Evolutionary conservation across 2,797 vertebrate species (phyloP), one percentile per base, ranked within the genome.

Genomic region (Sebastiscus albofasciatus): DNA sequence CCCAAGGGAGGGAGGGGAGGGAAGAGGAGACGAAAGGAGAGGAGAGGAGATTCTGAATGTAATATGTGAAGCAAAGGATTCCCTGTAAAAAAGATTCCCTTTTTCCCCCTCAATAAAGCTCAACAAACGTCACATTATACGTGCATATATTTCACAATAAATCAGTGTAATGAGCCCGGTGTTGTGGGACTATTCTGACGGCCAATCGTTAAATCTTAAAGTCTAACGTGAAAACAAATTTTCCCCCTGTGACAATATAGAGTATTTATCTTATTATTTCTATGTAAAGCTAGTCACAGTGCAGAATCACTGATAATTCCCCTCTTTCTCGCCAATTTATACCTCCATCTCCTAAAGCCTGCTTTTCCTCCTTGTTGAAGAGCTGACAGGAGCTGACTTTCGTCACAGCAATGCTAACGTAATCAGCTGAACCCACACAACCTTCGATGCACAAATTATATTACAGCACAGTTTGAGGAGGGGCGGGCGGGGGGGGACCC

Each of bases 361-460:
- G 66, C 34, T 87, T 77, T 56, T 81, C 81, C 74, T 77, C 77
- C 87, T 90, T 71, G 74, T 90, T 82, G 82, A 91, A 88, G 89
- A 94, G 82, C 81, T 77, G 81, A 88, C 90, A 89, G 92, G 80
- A 59, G 83, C 85, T 87, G 73, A 91, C 49, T 92, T 79, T 88
- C 76, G 83, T 90, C 87, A 91, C 86, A 75, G 81, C 82, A 88
- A 70, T 64, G 79, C 80, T 92, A 95, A 94, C 81, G 76, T 85
- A 91, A 93, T 93, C 88, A 82, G 82, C 61, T 92, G 91, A 93
- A 94, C 91, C 92, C 75, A 20, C 68, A 73, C 91, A 93, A 95
- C 93, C 94, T 94, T 90, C 75, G 72, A 86, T 85, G 67, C 86
- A 87, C 90, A 96, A 96, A 96, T 95, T 92, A 49, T 83, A 94